phyloP scores from a whole-genome alignment of 2,113 vertebrate genomes.

The Callospermophilus lateralis region DNA sequence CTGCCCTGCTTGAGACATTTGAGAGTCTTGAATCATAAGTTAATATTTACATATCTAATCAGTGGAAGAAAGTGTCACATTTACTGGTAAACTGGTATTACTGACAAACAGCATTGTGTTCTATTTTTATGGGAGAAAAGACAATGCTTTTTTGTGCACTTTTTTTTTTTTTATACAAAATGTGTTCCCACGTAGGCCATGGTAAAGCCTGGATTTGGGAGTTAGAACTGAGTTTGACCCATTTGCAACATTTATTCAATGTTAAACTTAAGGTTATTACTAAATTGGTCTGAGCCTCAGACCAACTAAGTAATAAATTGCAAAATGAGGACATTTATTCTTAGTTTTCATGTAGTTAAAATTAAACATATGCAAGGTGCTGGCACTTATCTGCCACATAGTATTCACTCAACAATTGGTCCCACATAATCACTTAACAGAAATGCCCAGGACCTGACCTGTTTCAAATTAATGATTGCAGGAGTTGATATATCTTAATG shows the following conservation, averaged over 20 bases:
- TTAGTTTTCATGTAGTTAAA: background rate
- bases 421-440: background rate
- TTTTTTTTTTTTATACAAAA: background rate
- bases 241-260: too few species aligned
- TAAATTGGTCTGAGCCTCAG: background rate
- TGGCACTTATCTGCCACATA: background rate
- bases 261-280: background rate
- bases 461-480: background rate
- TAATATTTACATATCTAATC: background rate
- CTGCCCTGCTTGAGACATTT: background rate
- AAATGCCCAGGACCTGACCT: background rate
- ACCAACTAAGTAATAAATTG: background rate
- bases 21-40: background rate
- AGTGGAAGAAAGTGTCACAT: background rate
- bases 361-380: background rate
- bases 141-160: background rate
- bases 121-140: constrained; percentile 9
- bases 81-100: background rate
- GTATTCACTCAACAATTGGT: background rate
- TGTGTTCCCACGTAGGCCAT: accelerated
- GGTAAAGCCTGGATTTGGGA: background rate
- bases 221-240: background rate
- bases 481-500: background rate
- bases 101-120: background rate
- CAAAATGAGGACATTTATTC: background rate